phyloP scores from a whole-genome alignment of 2,797 vertebrate genomes.

The Silurus lanzhouensis region DNA sequence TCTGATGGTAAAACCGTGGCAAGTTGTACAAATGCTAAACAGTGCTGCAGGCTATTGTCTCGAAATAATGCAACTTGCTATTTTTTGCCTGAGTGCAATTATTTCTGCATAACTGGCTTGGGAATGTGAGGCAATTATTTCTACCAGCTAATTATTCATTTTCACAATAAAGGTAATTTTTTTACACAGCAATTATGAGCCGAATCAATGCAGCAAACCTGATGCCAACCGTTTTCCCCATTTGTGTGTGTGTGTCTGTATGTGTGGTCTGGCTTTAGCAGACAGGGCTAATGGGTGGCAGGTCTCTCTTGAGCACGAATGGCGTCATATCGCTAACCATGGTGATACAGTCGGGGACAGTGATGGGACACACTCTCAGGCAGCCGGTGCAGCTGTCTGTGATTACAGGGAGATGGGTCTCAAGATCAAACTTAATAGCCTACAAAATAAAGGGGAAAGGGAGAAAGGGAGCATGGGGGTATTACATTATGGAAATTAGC shows the following conservation, averaged over 20 bases:
- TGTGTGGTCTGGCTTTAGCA: slow-evolving; percentile 61
- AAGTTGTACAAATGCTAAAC: slow-evolving; percentile 14
- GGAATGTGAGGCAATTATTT: slow-evolving; percentile 55
- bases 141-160: slow-evolving; percentile 59
- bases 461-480: slow-evolving; percentile 48
- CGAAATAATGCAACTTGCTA: slow-evolving; percentile 57
- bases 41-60: slow-evolving; percentile 49
- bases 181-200: slow-evolving; percentile 66
- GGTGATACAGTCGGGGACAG: slow-evolving; percentile 86
- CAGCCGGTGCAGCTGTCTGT: slow-evolving; percentile 91
- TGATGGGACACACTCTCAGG: slow-evolving; percentile 90
- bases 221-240: slow-evolving; percentile 35
- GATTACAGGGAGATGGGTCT: slow-evolving; percentile 86
- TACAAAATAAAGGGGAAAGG: slow-evolving; percentile 63
- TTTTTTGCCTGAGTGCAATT: slow-evolving; percentile 52
- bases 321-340: slow-evolving; percentile 87
- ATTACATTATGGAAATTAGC: slow-evolving; percentile 59
- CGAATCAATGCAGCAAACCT: slow-evolving; percentile 59
- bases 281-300: slow-evolving; percentile 75
- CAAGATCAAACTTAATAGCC: slow-evolving; percentile 88
- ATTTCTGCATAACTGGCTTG: slow-evolving; percentile 61
- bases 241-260: neutral
- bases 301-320: slow-evolving; percentile 83
- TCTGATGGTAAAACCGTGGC: slow-evolving; percentile 18
- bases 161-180: slow-evolving; percentile 63